A percentile compares a stretch with the other conserved stretches of the same genome.
phyloP scores from a whole-genome alignment of 2,113 vertebrate genomes.

The Syngnathoides biaculeatus region DNA sequence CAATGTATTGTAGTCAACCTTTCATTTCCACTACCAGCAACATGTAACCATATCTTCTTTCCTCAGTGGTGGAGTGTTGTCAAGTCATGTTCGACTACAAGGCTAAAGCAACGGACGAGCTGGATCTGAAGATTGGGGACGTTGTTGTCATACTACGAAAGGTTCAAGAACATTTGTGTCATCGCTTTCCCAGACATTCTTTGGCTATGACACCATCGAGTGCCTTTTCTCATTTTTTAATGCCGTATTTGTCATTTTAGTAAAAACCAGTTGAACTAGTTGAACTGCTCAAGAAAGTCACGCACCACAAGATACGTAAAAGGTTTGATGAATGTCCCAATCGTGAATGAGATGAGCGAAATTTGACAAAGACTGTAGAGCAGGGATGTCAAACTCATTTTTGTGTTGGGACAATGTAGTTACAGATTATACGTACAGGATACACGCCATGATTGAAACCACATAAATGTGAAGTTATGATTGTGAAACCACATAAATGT shows the following conservation, averaged over 20 bases:
- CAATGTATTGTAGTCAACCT: no score
- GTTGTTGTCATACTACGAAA: conserved; percentile 74
- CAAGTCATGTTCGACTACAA: conserved; percentile 80
- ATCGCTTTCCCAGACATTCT: neutral
- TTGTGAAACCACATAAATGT: no score
- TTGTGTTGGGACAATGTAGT: neutral
- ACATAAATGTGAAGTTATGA: no score
- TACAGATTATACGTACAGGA: no score
- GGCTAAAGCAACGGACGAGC: conserved; percentile 74
- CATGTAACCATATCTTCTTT: neutral
- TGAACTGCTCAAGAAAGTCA: neutral
- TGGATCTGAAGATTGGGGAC: conserved; percentile 76
- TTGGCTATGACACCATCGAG: neutral
- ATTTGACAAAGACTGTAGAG: neutral
- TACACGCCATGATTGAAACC: no score
- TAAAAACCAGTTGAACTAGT: conserved; percentile 39
- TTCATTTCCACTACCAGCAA: neutral
- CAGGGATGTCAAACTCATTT: no score
- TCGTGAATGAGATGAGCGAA: neutral
- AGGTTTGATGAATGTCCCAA: neutral
- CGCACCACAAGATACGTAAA: neutral
- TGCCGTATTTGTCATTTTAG: neutral
- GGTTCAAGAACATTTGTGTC: conserved; percentile 57
- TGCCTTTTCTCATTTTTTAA: neutral
- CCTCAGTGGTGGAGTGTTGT: conserved; percentile 70